A percentile compares a stretch with the other conserved stretches of the same genome.
Evolutionary conservation across 2,797 vertebrate genomes (phyloP).

Genomic region (Anguilla obscura): DNA sequence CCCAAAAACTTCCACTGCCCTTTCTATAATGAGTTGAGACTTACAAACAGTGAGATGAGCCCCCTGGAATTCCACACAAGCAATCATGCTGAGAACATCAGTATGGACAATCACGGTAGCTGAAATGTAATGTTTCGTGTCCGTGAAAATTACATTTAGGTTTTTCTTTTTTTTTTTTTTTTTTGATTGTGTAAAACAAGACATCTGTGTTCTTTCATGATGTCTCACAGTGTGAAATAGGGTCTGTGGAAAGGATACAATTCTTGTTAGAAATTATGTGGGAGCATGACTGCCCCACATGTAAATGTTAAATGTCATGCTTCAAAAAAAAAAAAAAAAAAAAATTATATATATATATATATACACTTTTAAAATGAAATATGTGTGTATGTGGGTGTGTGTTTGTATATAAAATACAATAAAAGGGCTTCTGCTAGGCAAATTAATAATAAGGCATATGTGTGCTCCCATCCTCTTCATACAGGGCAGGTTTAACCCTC

Average conservation of each 20-base stretch:
- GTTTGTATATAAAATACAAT: neutral
- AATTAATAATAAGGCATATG: neutral
- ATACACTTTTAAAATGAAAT: neutral
- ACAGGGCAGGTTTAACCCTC: conserved; percentile 2
- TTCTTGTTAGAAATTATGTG: neutral
- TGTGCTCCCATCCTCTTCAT: neutral
- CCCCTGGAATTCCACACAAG: conserved; percentile 27
- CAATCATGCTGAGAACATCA: conserved; percentile 32
- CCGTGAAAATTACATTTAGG: conserved; percentile 18
- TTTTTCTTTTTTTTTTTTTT: conserved; percentile 17
- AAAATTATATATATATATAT: neutral
- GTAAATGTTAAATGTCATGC: neutral
- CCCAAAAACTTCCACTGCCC: conserved; percentile 28
- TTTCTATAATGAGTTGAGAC: conserved; percentile 32
- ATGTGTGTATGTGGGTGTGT: neutral
- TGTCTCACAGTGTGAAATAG: neutral
- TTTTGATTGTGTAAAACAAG: conserved; percentile 18
- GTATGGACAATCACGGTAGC: conserved; percentile 25
- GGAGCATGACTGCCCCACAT: neutral
- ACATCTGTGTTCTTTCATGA: conserved; percentile 26
- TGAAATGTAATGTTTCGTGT: conserved; percentile 18
- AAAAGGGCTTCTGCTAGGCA: neutral
- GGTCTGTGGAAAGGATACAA: neutral
- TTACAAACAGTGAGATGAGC: conserved; percentile 21
- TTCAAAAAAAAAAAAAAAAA: no score